These are phyloP conservation scores for Caenorhabditis uteleia DNA, from an alignment of 2,888 invertebrate genomes.

Conservation along the genomic window DNA sequence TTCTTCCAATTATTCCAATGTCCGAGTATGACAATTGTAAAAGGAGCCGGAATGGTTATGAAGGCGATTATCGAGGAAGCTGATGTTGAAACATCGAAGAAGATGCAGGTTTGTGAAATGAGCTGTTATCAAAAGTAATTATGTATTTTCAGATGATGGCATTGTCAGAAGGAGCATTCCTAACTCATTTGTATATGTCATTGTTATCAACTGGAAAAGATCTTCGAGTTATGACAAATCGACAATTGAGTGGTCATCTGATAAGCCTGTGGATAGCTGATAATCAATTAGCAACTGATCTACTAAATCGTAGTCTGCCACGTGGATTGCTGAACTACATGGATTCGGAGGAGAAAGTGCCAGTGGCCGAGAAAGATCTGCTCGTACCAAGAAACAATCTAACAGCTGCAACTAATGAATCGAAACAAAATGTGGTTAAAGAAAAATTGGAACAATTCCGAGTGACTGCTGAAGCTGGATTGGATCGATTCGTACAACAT, in stretches of 20 bases:
- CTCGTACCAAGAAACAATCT: constrained; percentile 83
- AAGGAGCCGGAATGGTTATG: constrained; percentile 93
- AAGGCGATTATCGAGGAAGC: constrained; percentile 97
- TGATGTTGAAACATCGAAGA: constrained; percentile 84
- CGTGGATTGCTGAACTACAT: constrained; percentile 87
- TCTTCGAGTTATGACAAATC: constrained; percentile 76
- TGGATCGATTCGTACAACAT: constrained; percentile 72
- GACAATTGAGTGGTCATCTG: constrained; percentile 88
- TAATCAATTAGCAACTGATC: constrained; percentile 73
- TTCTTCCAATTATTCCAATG: constrained; percentile 91
- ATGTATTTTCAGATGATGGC: constrained; percentile 77
- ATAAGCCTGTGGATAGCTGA: constrained; percentile 95
- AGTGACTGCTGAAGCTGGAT: constrained; percentile 71
- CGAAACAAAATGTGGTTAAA: constrained; percentile 41
- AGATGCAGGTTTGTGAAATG: constrained; percentile 82
- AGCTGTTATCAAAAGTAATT: neutral
- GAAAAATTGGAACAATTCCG: constrained; percentile 47
- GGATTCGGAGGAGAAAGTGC: constrained; percentile 85
- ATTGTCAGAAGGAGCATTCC: constrained; percentile 92
- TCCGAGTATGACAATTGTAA: constrained; percentile 94
- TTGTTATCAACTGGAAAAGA: constrained; percentile 83
- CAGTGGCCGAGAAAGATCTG: constrained; percentile 75
- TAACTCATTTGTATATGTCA: constrained; percentile 87
- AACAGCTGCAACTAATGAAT: constrained; percentile 78
- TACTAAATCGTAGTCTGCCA: constrained; percentile 75